A percentile compares a stretch with the other conserved stretches of the same genome.
These are phyloP conservation scores for Netelia virgata DNA, from an alignment of 2,888 invertebrate species.

Conservation along the genomic window DNA sequence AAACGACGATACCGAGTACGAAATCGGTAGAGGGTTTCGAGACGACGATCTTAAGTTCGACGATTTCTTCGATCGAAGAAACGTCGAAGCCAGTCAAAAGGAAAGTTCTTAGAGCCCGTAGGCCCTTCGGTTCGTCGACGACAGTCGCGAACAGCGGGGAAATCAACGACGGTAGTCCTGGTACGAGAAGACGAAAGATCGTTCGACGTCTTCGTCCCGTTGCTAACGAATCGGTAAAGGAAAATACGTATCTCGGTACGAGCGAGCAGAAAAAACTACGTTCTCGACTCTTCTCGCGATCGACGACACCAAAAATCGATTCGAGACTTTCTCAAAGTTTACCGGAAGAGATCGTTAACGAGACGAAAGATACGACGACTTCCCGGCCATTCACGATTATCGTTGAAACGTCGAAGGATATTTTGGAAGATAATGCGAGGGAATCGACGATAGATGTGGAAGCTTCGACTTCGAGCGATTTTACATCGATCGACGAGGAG, in stretches of 20 bases:
- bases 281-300: slow-evolving; percentile 13
- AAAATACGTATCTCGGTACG: slow-evolving; percentile 13
- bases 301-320: slow-evolving; percentile 23
- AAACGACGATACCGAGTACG: slow-evolving; percentile 6
- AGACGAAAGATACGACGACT: slow-evolving; percentile 15
- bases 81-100: slow-evolving; percentile 67
- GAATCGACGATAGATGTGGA: slow-evolving; percentile 21
- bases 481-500: background rate
- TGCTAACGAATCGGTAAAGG: slow-evolving; percentile 19
- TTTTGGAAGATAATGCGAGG: slow-evolving; percentile 5
- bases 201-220: slow-evolving; percentile 77
- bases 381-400: slow-evolving; percentile 50
- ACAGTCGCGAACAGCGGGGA: slow-evolving; percentile 42
- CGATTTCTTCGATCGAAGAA: slow-evolving; percentile 37
- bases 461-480: slow-evolving; percentile 37
- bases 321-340: background rate
- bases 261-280: slow-evolving; percentile 18
- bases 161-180: slow-evolving; percentile 36
- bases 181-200: slow-evolving; percentile 76
- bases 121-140: slow-evolving; percentile 67
- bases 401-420: slow-evolving; percentile 29
- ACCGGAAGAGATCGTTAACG: background rate
- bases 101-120: slow-evolving; percentile 74
- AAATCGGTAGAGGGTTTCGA: background rate
- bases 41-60: slow-evolving; percentile 2